phyloP scores from a whole-genome alignment of 2,113 vertebrate species.

The Laticauda colubrina region DNA sequence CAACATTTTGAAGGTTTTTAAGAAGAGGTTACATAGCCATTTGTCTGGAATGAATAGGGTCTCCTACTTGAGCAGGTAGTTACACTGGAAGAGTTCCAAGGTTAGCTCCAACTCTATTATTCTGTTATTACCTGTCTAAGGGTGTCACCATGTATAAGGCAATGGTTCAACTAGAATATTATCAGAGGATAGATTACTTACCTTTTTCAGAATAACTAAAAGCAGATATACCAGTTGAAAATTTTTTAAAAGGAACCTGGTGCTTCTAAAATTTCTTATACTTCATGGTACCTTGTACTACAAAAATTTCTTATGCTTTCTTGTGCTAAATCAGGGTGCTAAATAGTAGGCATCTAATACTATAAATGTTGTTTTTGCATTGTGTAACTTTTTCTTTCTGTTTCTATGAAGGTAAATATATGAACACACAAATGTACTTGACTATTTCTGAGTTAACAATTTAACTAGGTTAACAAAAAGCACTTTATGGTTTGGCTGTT shows the following conservation, averaged over 20 bases:
- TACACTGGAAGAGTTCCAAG: neutral
- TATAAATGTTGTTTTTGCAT: neutral
- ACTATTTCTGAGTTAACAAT: neutral
- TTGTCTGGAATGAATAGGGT: neutral
- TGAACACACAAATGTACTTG: neutral
- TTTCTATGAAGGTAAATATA: neutral
- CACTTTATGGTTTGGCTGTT: neutral
- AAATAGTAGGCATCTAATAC: neutral
- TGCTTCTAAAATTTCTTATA: neutral
- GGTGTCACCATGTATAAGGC: neutral
- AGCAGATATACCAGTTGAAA: neutral
- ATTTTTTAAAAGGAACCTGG: neutral
- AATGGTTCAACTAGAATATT: neutral
- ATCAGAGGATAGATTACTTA: neutral
- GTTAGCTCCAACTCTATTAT: neutral
- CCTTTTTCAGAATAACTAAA: neutral
- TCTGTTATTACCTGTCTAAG: neutral
- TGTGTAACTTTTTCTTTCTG: neutral
- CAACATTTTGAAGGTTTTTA: neutral
- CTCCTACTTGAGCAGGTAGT: neutral
- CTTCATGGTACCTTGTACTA: neutral
- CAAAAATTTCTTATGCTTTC: neutral
- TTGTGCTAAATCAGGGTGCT: neutral
- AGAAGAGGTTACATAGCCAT: neutral
- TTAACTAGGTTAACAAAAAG: neutral